These are phyloP conservation scores for Ptychoptera contaminata DNA, from an alignment of 2,888 invertebrate genomes.

Conservation along the genomic window DNA sequence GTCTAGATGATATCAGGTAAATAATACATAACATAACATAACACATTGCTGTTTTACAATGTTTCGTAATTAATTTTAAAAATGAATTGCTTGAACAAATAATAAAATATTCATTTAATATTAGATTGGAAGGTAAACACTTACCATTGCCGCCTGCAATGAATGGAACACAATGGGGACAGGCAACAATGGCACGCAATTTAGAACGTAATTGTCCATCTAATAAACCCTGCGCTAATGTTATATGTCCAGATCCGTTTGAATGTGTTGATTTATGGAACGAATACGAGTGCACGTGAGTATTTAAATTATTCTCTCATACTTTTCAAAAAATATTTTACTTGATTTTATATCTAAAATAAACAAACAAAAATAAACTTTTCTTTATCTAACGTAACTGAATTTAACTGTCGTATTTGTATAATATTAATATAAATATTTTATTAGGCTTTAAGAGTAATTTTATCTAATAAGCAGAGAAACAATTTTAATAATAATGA, in stretches of 20 bases:
- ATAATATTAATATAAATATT: no score
- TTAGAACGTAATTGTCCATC: conserved; percentile 86
- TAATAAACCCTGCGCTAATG: conserved; percentile 87
- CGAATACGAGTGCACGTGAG: conserved; percentile 97
- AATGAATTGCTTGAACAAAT: not conserved
- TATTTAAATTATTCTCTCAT: conserved; percentile 19
- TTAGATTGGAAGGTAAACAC: conserved; percentile 81
- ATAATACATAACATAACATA: conserved; percentile 6
- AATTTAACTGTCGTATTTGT: no score
- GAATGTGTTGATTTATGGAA: conserved; percentile 97
- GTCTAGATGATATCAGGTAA: conserved; percentile 41
- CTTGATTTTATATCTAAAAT: not conserved
- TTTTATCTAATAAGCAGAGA: no score
- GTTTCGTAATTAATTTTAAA: not conserved
- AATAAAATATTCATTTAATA: conserved; percentile 1
- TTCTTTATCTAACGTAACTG: no score
- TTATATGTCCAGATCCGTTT: conserved; percentile 84
- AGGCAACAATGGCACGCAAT: conserved; percentile 86
- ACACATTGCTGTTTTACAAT: not conserved
- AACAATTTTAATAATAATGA: no score
- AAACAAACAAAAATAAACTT: not conserved
- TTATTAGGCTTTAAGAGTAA: no score
- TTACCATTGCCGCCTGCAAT: conserved; percentile 86
- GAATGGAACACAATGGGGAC: conserved; percentile 92
- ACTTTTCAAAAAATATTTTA: not conserved